Evolutionary conservation across 2,113 vertebrate species (phyloP), one percentile per base, ranked within the genome.

Genomic region (Diglossa brunneiventris): DNA sequence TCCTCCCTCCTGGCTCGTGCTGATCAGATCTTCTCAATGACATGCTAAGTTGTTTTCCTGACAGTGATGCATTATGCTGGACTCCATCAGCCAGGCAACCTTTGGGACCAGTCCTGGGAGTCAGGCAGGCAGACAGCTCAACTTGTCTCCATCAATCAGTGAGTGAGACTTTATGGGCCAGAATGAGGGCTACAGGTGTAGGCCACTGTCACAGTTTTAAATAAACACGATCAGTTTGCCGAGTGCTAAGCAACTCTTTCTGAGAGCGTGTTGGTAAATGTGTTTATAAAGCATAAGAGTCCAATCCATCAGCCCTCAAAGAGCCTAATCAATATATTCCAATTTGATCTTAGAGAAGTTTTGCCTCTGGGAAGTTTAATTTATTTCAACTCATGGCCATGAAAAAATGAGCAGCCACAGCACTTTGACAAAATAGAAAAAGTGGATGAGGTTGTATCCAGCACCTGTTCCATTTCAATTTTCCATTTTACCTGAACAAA

Each of bases 311-410:
- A 98, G 96, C 85, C 77, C 96, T 97, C 97, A 98, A 98, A 97
- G 97, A 98, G 97, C 87, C 97, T 98, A 97, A 98, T 98, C 98
- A 97, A 98, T 98, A 98, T 96, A 97, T 98, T 98, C 97, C 97
- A 98, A 98, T 98, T 95, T 98, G 97, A 97, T 97, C 94, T 97
- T 93, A 90, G 95, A 96, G 96, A 96, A 97, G 92, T 97, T 97
- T 98, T 16, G 96, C 98, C 94, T 61, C 96, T 96, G 95, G 97
- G 96, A 98, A 97, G 97, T 98, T 97, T 98, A 98, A 98, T 98
- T 98, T 97, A 98, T 98, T 98, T 98, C 96, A 96, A 94, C 97
- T 97, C 96, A 92, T 97, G 97, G 87, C 94, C 95, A 96, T 97
- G 97, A 96, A 98, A 96, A 97, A 97, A 97, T 96, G 95, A 98